Evolutionary conservation across 2,797 vertebrate genomes (phyloP).

Genomic region (Sandelia bainsii): DNA sequence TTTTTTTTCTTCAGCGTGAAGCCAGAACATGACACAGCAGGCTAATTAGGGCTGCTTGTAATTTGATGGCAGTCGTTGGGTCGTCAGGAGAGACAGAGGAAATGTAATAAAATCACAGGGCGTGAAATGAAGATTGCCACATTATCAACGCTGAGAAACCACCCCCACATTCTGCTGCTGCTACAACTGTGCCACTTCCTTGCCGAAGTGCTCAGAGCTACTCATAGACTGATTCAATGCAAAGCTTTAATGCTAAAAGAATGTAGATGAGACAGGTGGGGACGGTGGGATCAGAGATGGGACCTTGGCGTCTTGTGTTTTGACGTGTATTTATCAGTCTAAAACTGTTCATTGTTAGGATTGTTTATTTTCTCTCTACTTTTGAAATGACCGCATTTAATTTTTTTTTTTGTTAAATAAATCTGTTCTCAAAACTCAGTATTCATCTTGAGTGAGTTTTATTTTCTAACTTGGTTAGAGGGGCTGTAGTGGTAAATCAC

Average conservation of each 20-base stretch:
- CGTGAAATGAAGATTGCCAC: slow-evolving; percentile 75
- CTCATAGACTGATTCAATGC: slow-evolving; percentile 25
- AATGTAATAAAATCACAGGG: slow-evolving; percentile 70
- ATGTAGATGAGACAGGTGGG: background rate
- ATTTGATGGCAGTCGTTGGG: slow-evolving; percentile 43
- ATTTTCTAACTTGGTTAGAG: background rate
- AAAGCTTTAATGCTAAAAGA: slow-evolving; percentile 8
- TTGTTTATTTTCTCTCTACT: too few species aligned
- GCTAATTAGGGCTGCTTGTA: slow-evolving; percentile 64
- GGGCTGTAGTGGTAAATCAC: background rate
- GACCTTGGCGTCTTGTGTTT: background rate
- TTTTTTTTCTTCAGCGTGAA: slow-evolving; percentile 24
- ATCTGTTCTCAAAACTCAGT: background rate
- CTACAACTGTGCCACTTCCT: slow-evolving; percentile 38
- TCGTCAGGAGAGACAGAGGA: slow-evolving; percentile 52
- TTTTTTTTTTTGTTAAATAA: too few species aligned
- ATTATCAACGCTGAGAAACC: slow-evolving; percentile 62
- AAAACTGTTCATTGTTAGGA: too few species aligned
- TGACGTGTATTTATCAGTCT: background rate
- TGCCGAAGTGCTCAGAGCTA: slow-evolving; percentile 42
- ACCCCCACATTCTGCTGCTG: slow-evolving; percentile 53
- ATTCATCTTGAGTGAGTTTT: background rate
- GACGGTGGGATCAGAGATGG: background rate
- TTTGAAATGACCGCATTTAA: too few species aligned
- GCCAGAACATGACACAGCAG: slow-evolving; percentile 59